Percentiles rank a stretch among this genome's conserved stretches.
phyloP scores from a whole-genome alignment of 2,888 invertebrate species.

The Hypercompe scribonia region DNA sequence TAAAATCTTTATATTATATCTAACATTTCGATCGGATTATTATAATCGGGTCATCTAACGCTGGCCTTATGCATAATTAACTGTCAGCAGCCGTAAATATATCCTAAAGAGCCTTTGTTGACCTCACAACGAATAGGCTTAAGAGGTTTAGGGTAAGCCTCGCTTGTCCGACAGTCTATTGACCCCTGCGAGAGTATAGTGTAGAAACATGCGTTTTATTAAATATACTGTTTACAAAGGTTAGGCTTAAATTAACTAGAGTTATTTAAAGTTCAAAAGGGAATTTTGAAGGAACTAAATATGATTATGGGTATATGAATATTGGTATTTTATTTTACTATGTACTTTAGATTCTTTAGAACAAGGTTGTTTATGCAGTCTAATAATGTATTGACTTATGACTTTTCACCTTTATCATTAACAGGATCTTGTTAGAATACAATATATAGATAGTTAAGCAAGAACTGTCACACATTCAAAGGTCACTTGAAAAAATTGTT shows the following conservation, averaged over 20 bases:
- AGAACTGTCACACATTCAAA: not conserved
- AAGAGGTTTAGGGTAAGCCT: conserved; percentile 14
- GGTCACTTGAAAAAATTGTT: too few relatives aligned
- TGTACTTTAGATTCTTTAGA: not conserved
- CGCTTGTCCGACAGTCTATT: conserved; percentile 8
- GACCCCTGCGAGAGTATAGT: conserved; percentile 11
- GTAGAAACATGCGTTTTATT: not conserved
- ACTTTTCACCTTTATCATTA: not conserved
- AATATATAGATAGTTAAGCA: not conserved
- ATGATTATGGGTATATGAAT: not conserved
- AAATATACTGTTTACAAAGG: not conserved
- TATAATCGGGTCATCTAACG: conserved; percentile 1
- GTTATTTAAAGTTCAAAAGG: not conserved
- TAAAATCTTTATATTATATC: not conserved
- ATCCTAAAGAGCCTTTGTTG: conserved; percentile 16
- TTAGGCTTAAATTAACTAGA: not conserved
- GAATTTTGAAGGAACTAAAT: not conserved
- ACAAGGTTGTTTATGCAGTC: not conserved
- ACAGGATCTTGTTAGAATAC: not conserved
- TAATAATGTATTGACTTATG: not conserved
- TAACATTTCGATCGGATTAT: not conserved
- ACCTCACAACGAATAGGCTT: conserved; percentile 20
- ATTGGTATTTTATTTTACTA: not conserved
- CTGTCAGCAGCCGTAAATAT: conserved; percentile 15
- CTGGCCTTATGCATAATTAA: conserved; percentile 15